Conservation (phyloP, 2,113 vertebrate species). For the Polyodon spathula region DNA sequence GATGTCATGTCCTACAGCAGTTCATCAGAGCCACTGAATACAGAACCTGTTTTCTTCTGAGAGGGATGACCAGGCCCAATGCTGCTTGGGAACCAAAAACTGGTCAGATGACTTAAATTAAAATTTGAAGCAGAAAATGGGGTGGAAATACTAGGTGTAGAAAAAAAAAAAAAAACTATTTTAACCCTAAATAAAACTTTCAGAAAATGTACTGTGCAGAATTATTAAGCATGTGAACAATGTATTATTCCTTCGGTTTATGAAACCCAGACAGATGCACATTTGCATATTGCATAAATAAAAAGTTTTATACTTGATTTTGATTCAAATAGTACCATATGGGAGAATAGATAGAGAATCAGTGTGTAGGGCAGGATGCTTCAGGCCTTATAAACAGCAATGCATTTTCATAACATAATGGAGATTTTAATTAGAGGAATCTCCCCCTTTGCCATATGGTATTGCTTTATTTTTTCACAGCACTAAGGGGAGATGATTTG, state of each 20-base stretch:
- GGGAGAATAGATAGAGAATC: constrained; percentile 17
- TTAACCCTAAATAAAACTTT: too few relatives aligned
- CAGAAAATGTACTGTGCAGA: not conserved
- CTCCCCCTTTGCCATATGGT: constrained; percentile 17
- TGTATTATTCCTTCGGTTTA: constrained; percentile 16
- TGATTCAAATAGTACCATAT: constrained; percentile 22
- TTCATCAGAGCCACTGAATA: too few relatives aligned
- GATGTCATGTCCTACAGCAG: too few relatives aligned
- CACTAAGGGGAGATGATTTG: too few relatives aligned
- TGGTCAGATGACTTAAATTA: too few relatives aligned
- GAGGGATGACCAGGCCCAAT: too few relatives aligned
- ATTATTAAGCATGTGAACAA: not conserved
- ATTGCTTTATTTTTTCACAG: not conserved
- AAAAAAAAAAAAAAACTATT: too few relatives aligned
- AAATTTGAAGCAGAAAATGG: too few relatives aligned
- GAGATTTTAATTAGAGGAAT: constrained; percentile 18
- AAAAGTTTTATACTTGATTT: constrained; percentile 19
- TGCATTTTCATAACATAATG: constrained; percentile 18
- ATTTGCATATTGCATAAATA: constrained; percentile 18
- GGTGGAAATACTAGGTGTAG: too few relatives aligned
- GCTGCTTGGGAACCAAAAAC: too few relatives aligned
- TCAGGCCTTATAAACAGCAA: constrained; percentile 17
- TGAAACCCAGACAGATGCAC: constrained; percentile 18
- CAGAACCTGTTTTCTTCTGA: too few relatives aligned
- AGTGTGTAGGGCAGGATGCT: constrained; percentile 8